phyloP scores from a whole-genome alignment of 2,113 vertebrate species.

The Gallinago jamesoni region DNA sequence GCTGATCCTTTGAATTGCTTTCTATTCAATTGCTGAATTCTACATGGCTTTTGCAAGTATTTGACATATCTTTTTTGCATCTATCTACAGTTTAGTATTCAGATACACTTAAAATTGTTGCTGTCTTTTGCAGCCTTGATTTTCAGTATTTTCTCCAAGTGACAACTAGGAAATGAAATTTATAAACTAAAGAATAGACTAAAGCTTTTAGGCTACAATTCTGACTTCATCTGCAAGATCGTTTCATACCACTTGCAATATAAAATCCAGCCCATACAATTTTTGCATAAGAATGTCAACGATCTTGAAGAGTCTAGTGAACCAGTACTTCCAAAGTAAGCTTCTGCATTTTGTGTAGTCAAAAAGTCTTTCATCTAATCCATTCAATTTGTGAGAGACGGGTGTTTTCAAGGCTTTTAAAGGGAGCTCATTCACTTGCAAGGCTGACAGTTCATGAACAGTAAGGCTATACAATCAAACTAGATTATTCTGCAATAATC shows the following conservation, averaged over 20 bases:
- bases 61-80: conserved; percentile 25
- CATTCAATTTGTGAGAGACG: not conserved
- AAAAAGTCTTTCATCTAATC: not conserved
- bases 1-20: not conserved
- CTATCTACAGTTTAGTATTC: conserved; percentile 12
- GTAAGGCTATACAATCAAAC: not conserved
- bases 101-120: not conserved
- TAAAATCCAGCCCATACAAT: not conserved
- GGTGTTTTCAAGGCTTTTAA: not conserved
- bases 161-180: not conserved
- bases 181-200: not conserved
- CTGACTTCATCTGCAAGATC: not conserved
- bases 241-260: not conserved
- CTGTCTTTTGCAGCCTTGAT: not conserved
- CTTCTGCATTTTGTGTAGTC: not conserved
- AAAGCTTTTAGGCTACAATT: not conserved
- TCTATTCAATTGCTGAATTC: conserved; percentile 38
- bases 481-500: not conserved
- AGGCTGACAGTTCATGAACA: not conserved
- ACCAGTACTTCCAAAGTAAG: not conserved
- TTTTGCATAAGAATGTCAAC: not conserved
- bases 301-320: not conserved
- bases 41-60: conserved; percentile 15
- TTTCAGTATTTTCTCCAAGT: conserved; percentile 50
- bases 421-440: not conserved